A percentile compares a stretch with the other conserved stretches of the same genome.
Conservation (phyloP, 2,888 invertebrate species). For the Netelia fuscicornis region DNA sequence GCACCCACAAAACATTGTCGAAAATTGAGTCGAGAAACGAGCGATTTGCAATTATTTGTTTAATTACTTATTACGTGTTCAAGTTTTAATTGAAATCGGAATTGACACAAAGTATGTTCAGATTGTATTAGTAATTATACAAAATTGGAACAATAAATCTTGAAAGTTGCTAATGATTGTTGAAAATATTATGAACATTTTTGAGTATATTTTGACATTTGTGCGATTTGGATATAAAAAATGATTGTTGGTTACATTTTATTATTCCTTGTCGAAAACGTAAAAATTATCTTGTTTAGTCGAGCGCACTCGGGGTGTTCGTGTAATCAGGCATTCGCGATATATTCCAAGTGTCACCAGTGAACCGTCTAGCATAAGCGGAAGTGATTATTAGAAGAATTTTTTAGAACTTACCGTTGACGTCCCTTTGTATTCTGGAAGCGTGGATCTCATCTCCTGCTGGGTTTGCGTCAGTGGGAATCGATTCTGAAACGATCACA, state of each 20-base stretch:
- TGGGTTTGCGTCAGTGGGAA: slow-evolving; percentile 44
- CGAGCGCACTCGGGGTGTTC: slow-evolving; percentile 65
- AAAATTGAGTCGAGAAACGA: background rate
- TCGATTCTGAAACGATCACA: slow-evolving; percentile 56
- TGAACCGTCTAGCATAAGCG: slow-evolving; percentile 57
- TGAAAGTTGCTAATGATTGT: background rate
- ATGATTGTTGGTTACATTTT: slow-evolving; percentile 5
- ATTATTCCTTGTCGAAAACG: background rate
- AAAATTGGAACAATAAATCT: background rate
- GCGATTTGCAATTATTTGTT: background rate
- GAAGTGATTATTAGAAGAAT: slow-evolving; percentile 30
- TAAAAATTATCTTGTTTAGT: slow-evolving; percentile 59
- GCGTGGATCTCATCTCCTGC: slow-evolving; percentile 72
- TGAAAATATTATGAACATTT: background rate
- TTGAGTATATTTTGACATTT: background rate
- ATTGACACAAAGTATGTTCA: background rate
- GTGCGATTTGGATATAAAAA: background rate
- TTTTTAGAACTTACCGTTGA: slow-evolving; percentile 79
- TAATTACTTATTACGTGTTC: background rate
- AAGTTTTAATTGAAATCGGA: background rate
- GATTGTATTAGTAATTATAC: background rate
- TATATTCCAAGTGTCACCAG: slow-evolving; percentile 66
- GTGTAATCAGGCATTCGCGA: slow-evolving; percentile 66
- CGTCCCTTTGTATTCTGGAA: slow-evolving; percentile 79
- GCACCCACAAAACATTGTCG: slow-evolving; percentile 36